Percentiles rank a stretch among this genome's conserved stretches.
These are phyloP conservation scores for Hylaeus anthracinus DNA, from an alignment of 1,140 invertebrate species.

Conservation along the genomic window DNA sequence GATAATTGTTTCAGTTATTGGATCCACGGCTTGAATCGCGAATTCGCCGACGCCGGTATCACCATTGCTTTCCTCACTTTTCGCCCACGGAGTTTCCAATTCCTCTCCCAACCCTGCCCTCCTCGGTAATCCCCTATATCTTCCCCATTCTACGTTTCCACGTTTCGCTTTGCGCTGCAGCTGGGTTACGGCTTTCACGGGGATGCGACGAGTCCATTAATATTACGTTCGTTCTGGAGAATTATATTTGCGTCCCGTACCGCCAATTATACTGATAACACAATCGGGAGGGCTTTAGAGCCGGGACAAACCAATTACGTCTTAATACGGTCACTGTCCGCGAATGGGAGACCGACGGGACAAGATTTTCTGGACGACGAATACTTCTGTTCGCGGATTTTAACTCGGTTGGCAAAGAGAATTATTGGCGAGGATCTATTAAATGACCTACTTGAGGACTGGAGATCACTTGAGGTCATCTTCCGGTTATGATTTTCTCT, in stretches of 20 bases:
- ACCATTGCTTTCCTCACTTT: conserved; percentile 52
- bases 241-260: not conserved
- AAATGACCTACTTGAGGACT: too few species aligned
- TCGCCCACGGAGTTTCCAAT: conserved; percentile 59
- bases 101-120: conserved; percentile 15
- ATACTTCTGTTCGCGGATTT: too few species aligned
- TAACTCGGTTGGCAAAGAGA: too few species aligned
- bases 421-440: too few species aligned
- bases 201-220: not conserved
- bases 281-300: too few species aligned
- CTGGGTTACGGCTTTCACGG: not conserved
- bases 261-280: too few species aligned
- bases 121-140: conserved; percentile 34
- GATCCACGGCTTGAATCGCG: conserved; percentile 65
- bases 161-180: not conserved
- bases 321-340: too few species aligned
- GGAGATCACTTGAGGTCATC: too few species aligned
- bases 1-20: conserved; percentile 77
- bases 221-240: not conserved
- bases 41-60: conserved; percentile 61
- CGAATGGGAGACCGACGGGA: too few species aligned
- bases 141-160: not conserved
- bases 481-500: too few species aligned
- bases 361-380: too few species aligned
- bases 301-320: too few species aligned